phyloP scores from a whole-genome alignment of 2,888 invertebrate species.

The Phrixothrix hirtus region DNA sequence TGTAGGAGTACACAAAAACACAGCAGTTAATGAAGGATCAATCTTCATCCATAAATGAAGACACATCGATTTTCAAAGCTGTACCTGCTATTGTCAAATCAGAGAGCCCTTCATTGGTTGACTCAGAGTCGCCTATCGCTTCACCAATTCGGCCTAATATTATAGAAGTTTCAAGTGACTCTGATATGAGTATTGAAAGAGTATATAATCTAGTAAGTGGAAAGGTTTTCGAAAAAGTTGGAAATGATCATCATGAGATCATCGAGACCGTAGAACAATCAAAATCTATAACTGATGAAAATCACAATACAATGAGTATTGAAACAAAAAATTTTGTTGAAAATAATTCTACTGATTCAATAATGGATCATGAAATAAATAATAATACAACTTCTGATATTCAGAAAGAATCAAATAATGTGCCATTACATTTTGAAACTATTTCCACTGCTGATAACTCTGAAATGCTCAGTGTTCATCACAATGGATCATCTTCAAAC shows the following conservation, averaged over 20 bases:
- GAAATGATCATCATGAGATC: constrained; percentile 24
- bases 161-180: constrained; percentile 51
- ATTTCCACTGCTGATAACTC: neutral
- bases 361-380: neutral
- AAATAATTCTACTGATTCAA: neutral
- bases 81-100: constrained; percentile 33
- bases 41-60: too few relatives aligned
- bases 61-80: constrained; percentile 27
- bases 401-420: neutral
- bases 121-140: constrained; percentile 25
- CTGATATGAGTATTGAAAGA: constrained; percentile 51
- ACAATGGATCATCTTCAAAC: constrained; percentile 13
- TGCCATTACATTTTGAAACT: neutral
- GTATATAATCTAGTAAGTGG: constrained; percentile 53
- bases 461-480: neutral
- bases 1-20: too few relatives aligned
- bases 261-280: constrained; percentile 12
- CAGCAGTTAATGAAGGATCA: too few relatives aligned
- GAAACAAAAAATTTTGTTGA: constrained; percentile 11
- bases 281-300: constrained; percentile 24
- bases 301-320: constrained; percentile 23
- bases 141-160: constrained; percentile 24
- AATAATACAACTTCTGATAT: neutral
- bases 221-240: constrained; percentile 40
- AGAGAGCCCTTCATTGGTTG: constrained; percentile 20